Evolutionary conservation across 64 coral and sea anemone genomes (phyloP), one percentile per base, ranked within the genome.

Genomic region (Cladopsammia gracilis): DNA sequence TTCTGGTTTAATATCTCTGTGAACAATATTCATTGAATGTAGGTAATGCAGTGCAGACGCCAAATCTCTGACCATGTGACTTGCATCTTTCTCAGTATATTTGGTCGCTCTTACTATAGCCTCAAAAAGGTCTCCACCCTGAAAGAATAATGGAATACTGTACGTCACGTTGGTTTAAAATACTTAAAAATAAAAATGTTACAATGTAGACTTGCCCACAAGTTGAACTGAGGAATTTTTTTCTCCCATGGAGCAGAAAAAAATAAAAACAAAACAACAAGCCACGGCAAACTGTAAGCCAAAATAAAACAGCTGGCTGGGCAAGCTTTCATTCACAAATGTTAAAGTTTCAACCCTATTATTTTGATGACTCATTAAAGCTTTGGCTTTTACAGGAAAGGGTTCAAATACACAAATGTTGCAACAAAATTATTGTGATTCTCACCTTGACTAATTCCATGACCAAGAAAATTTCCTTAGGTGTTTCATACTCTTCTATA

Each of bases 101-200:
- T 96, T 98, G 5, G 97, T 98, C 13, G 97, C 97, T 89, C 58
- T 78, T 19, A 98, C 97, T 42, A 98, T 98, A 47, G 97, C 97
- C 77, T 98, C 97, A 96, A 98, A 98, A 45, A 98, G 90, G 77
- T 98, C 97, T 65, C 97, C 97, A 67, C 97, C 97, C 97, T 98
- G 57, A 48, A 72, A 74, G 25, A 68, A 65, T 19, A 61, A 44
- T 20, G 16, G 62, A 56, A 34, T 20, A n/a, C n/a, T n/a, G n/a
- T n/a, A n/a, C 10, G 20, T 64, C 9, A 48, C 19, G 6, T 20
- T 19, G 7, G 7, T 10, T 12, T 56, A 56, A 56, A 56, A 56
- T 56, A 56, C 53, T 56, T 10, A 12, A 10, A 56, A 56, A 10
- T 10, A 34, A 34, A 1, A 34, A 34, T 34, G 34, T 34, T 34